Conservation (phyloP, 2,113 vertebrate species). For the Albula goreensis region DNA sequence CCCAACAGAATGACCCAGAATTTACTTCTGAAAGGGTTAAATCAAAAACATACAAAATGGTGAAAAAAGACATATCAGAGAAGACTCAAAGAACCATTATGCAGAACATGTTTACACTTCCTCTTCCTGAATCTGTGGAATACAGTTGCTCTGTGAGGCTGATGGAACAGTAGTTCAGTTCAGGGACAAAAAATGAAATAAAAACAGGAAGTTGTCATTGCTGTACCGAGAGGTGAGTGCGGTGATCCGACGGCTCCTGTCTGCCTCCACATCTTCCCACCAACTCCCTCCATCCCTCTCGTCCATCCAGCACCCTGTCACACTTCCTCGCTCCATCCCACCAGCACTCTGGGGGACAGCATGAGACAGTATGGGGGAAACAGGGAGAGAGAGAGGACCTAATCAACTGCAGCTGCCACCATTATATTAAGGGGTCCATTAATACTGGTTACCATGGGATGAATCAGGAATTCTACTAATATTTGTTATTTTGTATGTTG, state of each 20-base stretch:
- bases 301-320: not conserved
- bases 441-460: too few relatives aligned
- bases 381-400: not conserved
- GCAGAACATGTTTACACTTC: too few relatives aligned
- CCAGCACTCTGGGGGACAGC: not conserved
- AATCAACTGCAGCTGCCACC: too few relatives aligned
- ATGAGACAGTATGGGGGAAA: not conserved
- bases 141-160: too few relatives aligned
- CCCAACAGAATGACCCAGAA: too few relatives aligned
- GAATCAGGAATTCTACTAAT: too few relatives aligned
- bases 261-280: slow-evolving; percentile 63
- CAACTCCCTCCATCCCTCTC: slow-evolving; percentile 36
- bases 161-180: too few relatives aligned
- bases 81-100: too few relatives aligned
- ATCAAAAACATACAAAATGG: not conserved
- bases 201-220: not conserved
- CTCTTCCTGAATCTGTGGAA: too few relatives aligned
- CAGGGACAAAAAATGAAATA: not conserved
- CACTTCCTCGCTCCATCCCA: slow-evolving; percentile 38
- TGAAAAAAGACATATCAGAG: too few relatives aligned
- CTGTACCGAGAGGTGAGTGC: slow-evolving; percentile 69
- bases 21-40: not conserved
- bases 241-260: slow-evolving; percentile 64
- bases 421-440: too few relatives aligned
- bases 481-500: too few relatives aligned